phyloP scores from a whole-genome alignment of 2,888 invertebrate species.

The Temnothorax rugatulus region DNA sequence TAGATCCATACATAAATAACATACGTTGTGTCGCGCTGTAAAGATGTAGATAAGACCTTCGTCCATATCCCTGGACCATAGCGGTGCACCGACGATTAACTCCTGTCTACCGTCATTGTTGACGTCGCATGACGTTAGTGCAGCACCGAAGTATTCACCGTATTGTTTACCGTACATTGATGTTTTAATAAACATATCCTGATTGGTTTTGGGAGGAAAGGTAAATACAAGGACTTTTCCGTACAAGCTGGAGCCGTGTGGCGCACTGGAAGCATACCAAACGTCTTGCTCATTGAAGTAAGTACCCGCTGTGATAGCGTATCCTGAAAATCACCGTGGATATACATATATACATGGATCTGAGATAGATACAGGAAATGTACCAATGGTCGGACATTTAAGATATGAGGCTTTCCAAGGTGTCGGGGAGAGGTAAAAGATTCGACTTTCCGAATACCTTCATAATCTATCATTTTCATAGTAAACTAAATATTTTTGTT shows the following conservation, averaged over 20 bases:
- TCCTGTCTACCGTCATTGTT: conserved; percentile 89
- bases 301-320: conserved; percentile 80
- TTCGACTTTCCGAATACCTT: not conserved
- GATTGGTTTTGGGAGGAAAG: conserved; percentile 66
- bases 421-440: not conserved
- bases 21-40: conserved; percentile 77
- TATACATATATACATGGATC: not conserved
- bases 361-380: not conserved
- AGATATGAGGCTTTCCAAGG: not conserved
- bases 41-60: conserved; percentile 87
- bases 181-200: conserved; percentile 59
- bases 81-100: conserved; percentile 89
- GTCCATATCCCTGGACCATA: conserved; percentile 78
- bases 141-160: conserved; percentile 90
- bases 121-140: conserved; percentile 89
- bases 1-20: conserved; percentile 18
- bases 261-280: conserved; percentile 82
- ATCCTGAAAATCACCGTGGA: conserved; percentile 75
- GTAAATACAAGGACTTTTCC: conserved; percentile 81
- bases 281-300: conserved; percentile 72
- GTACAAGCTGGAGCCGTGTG: conserved; percentile 76
- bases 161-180: conserved; percentile 86
- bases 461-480: not conserved
- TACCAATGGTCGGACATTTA: conserved; percentile 16
- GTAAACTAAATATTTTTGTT: not conserved